phyloP scores from a whole-genome alignment of 2,113 vertebrate genomes.

The Solea senegalensis region DNA sequence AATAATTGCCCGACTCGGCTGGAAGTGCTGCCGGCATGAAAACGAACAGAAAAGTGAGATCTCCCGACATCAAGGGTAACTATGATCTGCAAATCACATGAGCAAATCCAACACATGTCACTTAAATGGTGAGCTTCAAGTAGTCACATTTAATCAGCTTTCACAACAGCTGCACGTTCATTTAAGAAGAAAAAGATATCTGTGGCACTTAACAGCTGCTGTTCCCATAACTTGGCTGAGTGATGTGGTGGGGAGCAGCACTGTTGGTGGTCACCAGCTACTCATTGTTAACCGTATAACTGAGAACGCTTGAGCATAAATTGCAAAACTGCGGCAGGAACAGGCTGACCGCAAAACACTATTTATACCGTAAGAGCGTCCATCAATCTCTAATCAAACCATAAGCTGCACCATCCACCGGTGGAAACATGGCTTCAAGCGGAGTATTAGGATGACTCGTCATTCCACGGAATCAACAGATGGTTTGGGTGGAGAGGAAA shows the following conservation, averaged over 20 bases:
- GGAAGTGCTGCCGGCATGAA: conserved; percentile 44
- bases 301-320: neutral
- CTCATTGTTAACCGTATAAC: conserved; percentile 24
- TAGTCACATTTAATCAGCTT: conserved; percentile 10
- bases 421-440: conserved; percentile 12
- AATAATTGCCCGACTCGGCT: conserved; percentile 67
- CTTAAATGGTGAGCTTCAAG: neutral
- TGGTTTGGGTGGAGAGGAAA: conserved; percentile 74
- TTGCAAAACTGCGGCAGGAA: neutral
- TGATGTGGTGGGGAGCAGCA: conserved; percentile 24
- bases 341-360: neutral
- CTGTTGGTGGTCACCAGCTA: conserved; percentile 33
- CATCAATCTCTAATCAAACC: neutral
- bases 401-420: neutral
- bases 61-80: conserved; percentile 26
- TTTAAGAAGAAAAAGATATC: conserved; percentile 5
- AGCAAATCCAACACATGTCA: conserved; percentile 16
- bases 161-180: conserved; percentile 1
- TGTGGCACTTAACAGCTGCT: conserved; percentile 21
- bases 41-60: conserved; percentile 41
- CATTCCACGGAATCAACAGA: conserved; percentile 57
- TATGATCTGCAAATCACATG: conserved; percentile 35
- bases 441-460: conserved; percentile 38
- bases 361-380: neutral
- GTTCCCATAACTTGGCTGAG: neutral